Percentiles rank a stretch among this genome's conserved stretches.
Evolutionary conservation across 2,888 invertebrate species (phyloP).

Genomic region (Cybosia mesomella): DNA sequence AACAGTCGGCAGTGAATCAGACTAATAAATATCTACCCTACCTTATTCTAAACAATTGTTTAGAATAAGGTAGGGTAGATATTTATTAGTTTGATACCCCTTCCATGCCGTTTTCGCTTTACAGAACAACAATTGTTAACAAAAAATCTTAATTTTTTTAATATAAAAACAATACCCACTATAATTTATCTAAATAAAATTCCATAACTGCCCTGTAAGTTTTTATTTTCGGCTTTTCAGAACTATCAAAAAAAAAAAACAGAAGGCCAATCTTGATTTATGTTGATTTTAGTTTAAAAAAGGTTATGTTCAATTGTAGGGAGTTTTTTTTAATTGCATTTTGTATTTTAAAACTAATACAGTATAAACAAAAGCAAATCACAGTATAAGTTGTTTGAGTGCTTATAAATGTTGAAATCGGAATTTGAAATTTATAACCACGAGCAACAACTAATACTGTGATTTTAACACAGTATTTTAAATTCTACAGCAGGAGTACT

Average conservation of each 20-base stretch:
- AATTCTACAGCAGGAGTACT: too few relatives aligned
- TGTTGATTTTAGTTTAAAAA: too few relatives aligned
- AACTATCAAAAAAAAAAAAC: background rate
- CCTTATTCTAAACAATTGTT: background rate
- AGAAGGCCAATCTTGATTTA: too few relatives aligned
- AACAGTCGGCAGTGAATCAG: background rate
- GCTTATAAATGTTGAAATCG: too few relatives aligned
- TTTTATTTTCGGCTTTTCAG: background rate
- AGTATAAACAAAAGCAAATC: too few relatives aligned
- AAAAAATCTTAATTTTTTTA: background rate
- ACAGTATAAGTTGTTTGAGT: too few relatives aligned
- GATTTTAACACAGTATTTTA: too few relatives aligned
- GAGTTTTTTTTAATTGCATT: too few relatives aligned
- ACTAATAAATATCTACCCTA: background rate
- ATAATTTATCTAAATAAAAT: background rate
- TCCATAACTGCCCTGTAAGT: background rate
- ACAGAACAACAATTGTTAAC: background rate
- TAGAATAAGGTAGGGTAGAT: background rate
- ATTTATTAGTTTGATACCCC: background rate
- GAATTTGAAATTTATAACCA: too few relatives aligned
- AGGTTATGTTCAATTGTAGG: too few relatives aligned
- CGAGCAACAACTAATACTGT: too few relatives aligned
- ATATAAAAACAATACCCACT: background rate
- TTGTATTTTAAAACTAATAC: too few relatives aligned
- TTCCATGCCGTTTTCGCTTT: background rate